Evolutionary conservation across 1,140 invertebrate genomes (phyloP), one percentile per base, ranked within the genome.

Genomic region (Leptinotarsa texana): DNA sequence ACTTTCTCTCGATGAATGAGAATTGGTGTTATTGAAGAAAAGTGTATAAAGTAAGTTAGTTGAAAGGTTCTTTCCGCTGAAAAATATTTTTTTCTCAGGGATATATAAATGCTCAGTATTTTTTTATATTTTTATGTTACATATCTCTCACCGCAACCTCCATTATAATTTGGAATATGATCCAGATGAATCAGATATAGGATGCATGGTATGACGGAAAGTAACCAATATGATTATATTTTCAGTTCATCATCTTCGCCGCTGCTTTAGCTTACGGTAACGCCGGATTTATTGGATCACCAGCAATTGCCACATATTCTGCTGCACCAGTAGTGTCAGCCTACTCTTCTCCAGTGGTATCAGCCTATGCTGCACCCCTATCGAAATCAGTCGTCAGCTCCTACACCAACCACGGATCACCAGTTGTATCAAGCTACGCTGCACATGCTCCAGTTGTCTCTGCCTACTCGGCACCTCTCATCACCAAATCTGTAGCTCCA

Each of bases 221-320:
- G 1, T 33, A 33, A 33, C 33, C 1, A 33, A 33, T 33, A 0
- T 33, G 8, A 33, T 33, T 33, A 11, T 33, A 33, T 57, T 57
- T 80, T 51, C 65, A 82, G 81, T 74, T 80, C 63, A 73, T 82
- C 17, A 74, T 81, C 33, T 73, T 82, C 70, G 78, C 78, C 75
- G 78, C 82, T 62, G 66, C 63, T 75, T 79, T 84, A 73, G 82
- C 82, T 72, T 82, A 77, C 69, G 82, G 79, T 63, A 82, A 81
- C 69, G 83, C 83, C 67, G 83, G 83, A 68, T 42, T 77, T 8
- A 51, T 81, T 5, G 65, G 63, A 18, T 75, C 75, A 11, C 66
- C 73, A 24, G 77, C 75, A 61, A 62, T 75, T 3, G 77, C 75
- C 61, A 90, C 90, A 82, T 85, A 86, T 79, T 89, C 90, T 81